Base-by-base conservation (phyloP, 2,888 invertebrate species). In the Prionchulus punctatus region DNA sequence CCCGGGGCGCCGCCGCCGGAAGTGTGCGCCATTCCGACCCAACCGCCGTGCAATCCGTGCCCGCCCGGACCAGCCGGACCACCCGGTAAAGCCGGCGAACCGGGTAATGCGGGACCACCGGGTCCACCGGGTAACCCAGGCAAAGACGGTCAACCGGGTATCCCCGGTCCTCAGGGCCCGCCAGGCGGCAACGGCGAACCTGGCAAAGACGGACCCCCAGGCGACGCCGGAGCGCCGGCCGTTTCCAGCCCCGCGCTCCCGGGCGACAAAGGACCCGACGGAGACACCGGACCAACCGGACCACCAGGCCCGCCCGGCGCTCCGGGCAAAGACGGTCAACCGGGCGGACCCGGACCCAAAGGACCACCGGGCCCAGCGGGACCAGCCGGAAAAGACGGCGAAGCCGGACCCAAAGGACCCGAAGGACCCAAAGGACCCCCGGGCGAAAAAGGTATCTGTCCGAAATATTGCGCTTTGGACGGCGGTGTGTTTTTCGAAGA, bases 71-170 rank as follows among this genome's bases (percentile, higher is more conserved):
- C 47, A 12, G 30, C 58, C 23, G 57, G 57, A 27, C 57, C 57
- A 49, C 57, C 57, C 30, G 57, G 57, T 25, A 49, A 36, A 26
- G 48, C 56, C 30, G 57, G 57, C 36, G 36, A 45, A 30, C 26
- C 50, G 18, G 57, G 57, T 30, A 58, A 25, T 21, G 50, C 58
- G 2, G 57, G 57, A 2, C 25, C 25, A 49, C 43, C 23, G 18
- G 57, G 57, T 7, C 43, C 25, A 18, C 47, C 43, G 25, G 57
- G 57, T 21, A 7, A 23, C 28, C 57, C 57, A 7, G 57, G 57
- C 15, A 48, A 30, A 43, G 58, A 57, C 28, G 57, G 57, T 3
- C 57, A 58, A 26, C 57, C 57, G n/a, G 57, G 57, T 26, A 47
- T 48, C 25, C 57, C 57, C 25, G 57, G 57, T 21, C 54, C 54